phyloP scores from a whole-genome alignment of 2,113 vertebrate genomes.

The Galemys pyrenaicus region DNA sequence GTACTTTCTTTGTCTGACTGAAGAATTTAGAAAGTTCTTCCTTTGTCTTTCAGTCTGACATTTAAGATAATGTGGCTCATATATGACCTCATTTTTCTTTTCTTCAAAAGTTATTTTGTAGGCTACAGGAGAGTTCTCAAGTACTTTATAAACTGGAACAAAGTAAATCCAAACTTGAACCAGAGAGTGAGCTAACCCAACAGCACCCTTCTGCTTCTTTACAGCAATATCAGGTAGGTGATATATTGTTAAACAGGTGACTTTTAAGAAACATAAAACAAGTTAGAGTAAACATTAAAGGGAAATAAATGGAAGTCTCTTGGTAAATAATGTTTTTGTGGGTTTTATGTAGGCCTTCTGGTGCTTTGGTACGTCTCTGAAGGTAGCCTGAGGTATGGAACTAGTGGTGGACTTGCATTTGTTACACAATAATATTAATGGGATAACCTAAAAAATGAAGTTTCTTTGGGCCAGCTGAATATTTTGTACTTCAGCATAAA shows the following conservation, averaged over 20 bases:
- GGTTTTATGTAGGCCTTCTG: background rate
- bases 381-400: background rate
- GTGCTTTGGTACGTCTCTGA: background rate
- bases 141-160: slow-evolving; percentile 90
- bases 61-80: too few relatives aligned
- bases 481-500: slow-evolving; percentile 12
- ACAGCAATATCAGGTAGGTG: slow-evolving; percentile 87
- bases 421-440: background rate
- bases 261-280: background rate
- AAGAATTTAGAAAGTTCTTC: too few relatives aligned
- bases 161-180: slow-evolving; percentile 77
- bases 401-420: background rate
- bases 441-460: background rate
- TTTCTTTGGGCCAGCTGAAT: background rate
- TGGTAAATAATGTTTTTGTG: background rate
- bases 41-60: too few relatives aligned
- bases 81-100: slow-evolving; percentile 43
- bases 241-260: background rate
- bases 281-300: background rate
- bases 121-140: slow-evolving; percentile 93
- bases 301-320: background rate
- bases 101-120: slow-evolving; percentile 89
- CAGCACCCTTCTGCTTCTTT: slow-evolving; percentile 82
- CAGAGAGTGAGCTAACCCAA: slow-evolving; percentile 60
- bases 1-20: background rate